Percentiles rank a stretch among this genome's conserved stretches.
Conservation (phyloP, 2,888 invertebrate genomes). For the Druceiella hillmani region DNA sequence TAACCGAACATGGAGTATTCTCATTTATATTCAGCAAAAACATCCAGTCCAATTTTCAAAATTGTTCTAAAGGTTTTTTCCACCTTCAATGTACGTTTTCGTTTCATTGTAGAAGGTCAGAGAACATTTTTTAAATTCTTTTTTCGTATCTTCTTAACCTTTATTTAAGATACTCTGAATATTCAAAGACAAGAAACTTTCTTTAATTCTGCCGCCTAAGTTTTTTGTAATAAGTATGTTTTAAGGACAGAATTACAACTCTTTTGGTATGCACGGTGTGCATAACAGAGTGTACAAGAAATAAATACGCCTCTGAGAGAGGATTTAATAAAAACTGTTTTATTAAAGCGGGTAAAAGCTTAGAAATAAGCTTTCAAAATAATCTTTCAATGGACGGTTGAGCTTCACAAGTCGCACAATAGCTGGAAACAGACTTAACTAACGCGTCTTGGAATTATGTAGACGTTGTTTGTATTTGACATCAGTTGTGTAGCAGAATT, state of each 20-base stretch:
- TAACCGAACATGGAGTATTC: too few relatives aligned
- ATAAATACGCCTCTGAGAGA: slow-evolving; percentile 20
- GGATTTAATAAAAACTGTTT: slow-evolving; percentile 20
- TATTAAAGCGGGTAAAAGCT: slow-evolving; percentile 25
- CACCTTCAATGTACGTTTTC: slow-evolving; percentile 9
- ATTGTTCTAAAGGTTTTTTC: too few relatives aligned
- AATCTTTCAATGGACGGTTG: slow-evolving; percentile 17
- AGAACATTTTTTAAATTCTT: slow-evolving; percentile 5
- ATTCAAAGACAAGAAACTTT: slow-evolving; percentile 6
- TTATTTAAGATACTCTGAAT: neutral
- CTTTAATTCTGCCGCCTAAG: slow-evolving; percentile 15
- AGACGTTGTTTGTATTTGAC: slow-evolving; percentile 15
- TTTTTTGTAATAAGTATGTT: slow-evolving; percentile 14
- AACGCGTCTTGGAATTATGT: slow-evolving; percentile 19
- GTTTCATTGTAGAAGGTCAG: slow-evolving; percentile 8
- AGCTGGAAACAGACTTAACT: slow-evolving; percentile 20
- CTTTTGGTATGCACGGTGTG: slow-evolving; percentile 18
- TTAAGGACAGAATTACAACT: slow-evolving; percentile 19
- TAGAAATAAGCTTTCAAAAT: slow-evolving; percentile 32
- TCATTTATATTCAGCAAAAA: slow-evolving; percentile 7
- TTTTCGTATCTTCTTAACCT: neutral
- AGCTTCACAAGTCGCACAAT: slow-evolving; percentile 20
- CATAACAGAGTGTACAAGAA: slow-evolving; percentile 21
- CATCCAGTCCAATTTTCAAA: slow-evolving; percentile 9
- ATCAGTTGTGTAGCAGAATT: slow-evolving; percentile 8